A percentile compares a stretch with the other conserved stretches of the same genome.
These are phyloP conservation scores for Formicarius rufipectus DNA, from an alignment of 2,113 vertebrate species.

Conservation along the genomic window DNA sequence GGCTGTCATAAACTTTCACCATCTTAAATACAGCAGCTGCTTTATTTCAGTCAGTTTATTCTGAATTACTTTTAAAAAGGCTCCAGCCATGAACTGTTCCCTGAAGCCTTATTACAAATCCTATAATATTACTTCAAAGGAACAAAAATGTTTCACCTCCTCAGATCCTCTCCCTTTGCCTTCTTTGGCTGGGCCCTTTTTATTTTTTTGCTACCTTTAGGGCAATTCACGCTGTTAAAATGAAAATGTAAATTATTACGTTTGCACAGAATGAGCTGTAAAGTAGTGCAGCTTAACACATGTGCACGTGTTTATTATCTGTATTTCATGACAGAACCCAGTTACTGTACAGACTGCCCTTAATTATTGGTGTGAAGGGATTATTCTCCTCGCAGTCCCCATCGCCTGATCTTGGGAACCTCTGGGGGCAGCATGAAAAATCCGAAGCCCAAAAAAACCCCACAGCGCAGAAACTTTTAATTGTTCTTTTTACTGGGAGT, in stretches of 20 bases:
- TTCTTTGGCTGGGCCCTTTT: constrained; percentile 60
- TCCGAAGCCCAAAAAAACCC: background rate
- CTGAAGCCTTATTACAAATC: constrained; percentile 77
- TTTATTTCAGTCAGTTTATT: constrained; percentile 77
- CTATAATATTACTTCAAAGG: constrained; percentile 80
- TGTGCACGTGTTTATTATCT: constrained; percentile 83
- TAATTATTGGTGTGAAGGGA: constrained; percentile 81
- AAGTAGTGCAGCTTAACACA: constrained; percentile 81
- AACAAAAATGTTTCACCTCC: constrained; percentile 74
- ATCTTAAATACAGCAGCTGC: constrained; percentile 67
- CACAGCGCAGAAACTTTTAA: constrained; percentile 46
- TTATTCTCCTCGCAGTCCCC: constrained; percentile 69
- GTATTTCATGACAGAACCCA: constrained; percentile 77
- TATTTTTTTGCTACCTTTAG: constrained; percentile 71
- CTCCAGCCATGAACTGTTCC: constrained; percentile 71
- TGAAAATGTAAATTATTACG: constrained; percentile 78
- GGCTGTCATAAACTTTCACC: constrained; percentile 64
- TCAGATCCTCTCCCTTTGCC: constrained; percentile 71
- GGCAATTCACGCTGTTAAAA: constrained; percentile 76
- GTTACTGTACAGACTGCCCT: constrained; percentile 71
- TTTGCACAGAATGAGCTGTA: constrained; percentile 81
- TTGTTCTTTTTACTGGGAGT: constrained; percentile 50
- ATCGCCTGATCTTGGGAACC: constrained; percentile 68
- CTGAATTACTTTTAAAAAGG: constrained; percentile 73
- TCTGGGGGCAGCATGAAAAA: constrained; percentile 66